These are phyloP conservation scores for Tachypleus tridentatus DNA, from an alignment of 1,140 invertebrate genomes.

Conservation along the genomic window DNA sequence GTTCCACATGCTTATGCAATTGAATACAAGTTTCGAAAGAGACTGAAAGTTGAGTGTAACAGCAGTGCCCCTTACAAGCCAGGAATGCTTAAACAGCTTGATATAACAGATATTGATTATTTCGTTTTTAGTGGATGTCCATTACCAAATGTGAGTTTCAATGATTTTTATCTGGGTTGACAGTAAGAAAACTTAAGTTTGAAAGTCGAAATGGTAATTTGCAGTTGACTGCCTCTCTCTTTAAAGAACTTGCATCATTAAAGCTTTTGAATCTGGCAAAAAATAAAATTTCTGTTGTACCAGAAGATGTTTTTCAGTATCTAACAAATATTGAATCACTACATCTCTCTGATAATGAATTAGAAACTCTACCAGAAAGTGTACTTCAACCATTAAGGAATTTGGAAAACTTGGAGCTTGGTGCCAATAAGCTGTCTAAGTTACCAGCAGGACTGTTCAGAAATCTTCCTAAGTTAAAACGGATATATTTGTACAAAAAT, in stretches of 20 bases:
- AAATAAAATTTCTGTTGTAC: too few species aligned
- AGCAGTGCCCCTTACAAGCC: too few species aligned
- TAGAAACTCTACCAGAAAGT: slow-evolving; percentile 9
- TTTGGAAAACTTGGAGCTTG: slow-evolving; percentile 14
- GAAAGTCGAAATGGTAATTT: slow-evolving; percentile 1
- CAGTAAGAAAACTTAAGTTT: slow-evolving; percentile 10
- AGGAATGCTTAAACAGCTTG: too few species aligned
- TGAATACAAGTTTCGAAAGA: too few species aligned
- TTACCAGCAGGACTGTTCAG: slow-evolving; percentile 12
- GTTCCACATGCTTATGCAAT: too few species aligned
- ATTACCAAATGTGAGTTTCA: slow-evolving; percentile 9
- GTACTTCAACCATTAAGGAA: slow-evolving; percentile 5
- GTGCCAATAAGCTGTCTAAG: slow-evolving; percentile 10
- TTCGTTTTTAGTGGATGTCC: slow-evolving; percentile 11
- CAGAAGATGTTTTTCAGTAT: slow-evolving; percentile 4
- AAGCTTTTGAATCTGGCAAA: too few species aligned
- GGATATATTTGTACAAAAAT: slow-evolving; percentile 25
- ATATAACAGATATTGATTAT: background rate
- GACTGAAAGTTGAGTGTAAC: too few species aligned
- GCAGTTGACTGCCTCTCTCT: background rate
- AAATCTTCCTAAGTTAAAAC: slow-evolving; percentile 20
- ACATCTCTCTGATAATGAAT: slow-evolving; percentile 9
- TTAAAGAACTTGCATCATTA: too few species aligned
- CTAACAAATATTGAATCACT: slow-evolving; percentile 6
- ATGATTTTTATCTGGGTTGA: slow-evolving; percentile 7